Evolutionary conservation across 2,797 vertebrate species (phyloP).

Genomic region (Crypturellus tataupa): DNA sequence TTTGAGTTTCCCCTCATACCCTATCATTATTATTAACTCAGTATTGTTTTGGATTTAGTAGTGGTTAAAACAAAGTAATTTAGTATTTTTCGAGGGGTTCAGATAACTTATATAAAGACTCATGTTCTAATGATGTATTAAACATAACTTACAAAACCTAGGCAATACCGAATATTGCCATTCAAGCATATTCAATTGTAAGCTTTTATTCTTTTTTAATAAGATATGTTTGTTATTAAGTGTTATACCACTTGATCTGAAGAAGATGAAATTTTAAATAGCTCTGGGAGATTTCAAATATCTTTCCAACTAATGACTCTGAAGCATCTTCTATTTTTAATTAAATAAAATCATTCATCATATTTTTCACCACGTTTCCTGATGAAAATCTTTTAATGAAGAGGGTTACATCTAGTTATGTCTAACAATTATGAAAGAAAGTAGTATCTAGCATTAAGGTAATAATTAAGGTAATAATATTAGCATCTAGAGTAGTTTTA

Average conservation of each 20-base stretch:
- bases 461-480: neutral
- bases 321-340: neutral
- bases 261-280: neutral
- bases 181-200: neutral
- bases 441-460: neutral
- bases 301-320: neutral
- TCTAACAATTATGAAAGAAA: neutral
- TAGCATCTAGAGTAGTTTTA: neutral
- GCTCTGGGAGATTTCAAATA: neutral
- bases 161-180: neutral
- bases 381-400: neutral
- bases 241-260: fast-evolving
- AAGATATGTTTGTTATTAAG: neutral
- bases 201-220: neutral
- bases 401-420: neutral
- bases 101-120: fast-evolving
- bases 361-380: neutral
- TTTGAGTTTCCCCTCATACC: neutral
- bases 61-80: neutral
- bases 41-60: neutral
- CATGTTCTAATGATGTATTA: neutral
- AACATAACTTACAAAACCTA: neutral
- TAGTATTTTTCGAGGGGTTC: neutral
- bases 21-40: neutral
- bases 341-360: neutral